Conservation (phyloP, 2,797 vertebrate genomes). For the Xyrichtys novacula region DNA sequence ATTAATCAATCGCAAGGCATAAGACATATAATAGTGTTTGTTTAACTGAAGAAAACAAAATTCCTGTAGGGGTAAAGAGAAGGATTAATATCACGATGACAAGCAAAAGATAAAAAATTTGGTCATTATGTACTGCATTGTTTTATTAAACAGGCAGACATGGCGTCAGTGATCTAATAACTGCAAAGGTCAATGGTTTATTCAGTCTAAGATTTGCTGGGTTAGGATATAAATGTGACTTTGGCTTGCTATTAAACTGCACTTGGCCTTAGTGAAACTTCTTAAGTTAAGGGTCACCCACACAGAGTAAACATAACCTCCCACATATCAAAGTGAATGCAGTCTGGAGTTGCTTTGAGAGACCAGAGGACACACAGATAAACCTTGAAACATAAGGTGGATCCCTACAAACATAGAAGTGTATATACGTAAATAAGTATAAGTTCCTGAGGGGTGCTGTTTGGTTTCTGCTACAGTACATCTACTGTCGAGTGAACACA, state of each 20-base stretch:
- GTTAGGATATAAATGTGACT: slow-evolving; percentile 26
- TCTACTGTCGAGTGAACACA: slow-evolving; percentile 6
- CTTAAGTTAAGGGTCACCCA: slow-evolving; percentile 47
- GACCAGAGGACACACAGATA: neutral
- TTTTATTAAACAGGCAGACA: too few relatives aligned
- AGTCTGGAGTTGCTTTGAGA: neutral
- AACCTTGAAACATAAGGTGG: neutral
- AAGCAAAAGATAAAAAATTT: too few relatives aligned
- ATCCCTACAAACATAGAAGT: too few relatives aligned
- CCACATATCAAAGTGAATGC: neutral
- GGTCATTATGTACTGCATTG: too few relatives aligned
- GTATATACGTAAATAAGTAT: neutral
- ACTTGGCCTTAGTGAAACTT: slow-evolving; percentile 31
- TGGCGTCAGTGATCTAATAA: too few relatives aligned
- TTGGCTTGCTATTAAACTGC: slow-evolving; percentile 40
- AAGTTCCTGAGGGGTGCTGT: neutral
- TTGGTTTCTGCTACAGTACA: slow-evolving; percentile 6
- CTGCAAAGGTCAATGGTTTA: neutral
- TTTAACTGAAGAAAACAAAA: too few relatives aligned
- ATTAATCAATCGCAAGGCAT: too few relatives aligned
- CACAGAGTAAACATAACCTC: slow-evolving; percentile 26
- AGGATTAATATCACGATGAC: too few relatives aligned
- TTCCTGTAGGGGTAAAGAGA: too few relatives aligned
- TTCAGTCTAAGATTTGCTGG: too few relatives aligned
- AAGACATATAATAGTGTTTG: too few relatives aligned